Evolutionary conservation across 2,888 invertebrate genomes (phyloP), one percentile per base, ranked within the genome.

Genomic region (Cylindroiulus punctatus): DNA sequence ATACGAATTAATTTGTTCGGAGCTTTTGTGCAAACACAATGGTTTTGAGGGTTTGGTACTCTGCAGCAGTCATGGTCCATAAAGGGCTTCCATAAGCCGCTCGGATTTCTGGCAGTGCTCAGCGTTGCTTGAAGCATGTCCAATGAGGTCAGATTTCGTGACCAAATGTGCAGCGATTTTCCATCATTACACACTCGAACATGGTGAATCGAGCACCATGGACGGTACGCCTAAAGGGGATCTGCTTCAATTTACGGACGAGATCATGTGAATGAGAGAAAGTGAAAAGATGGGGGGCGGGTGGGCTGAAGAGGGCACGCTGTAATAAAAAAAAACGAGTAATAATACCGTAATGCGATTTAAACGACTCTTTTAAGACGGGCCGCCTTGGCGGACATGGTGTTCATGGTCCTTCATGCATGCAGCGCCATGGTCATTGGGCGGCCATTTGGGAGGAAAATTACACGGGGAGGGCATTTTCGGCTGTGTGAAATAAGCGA

Each of bases 241-340:
- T 26, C n/a, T 26, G 65, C 26, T 65, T 26, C 26, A 26, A 65
- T 26, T 65, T 26, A 26, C 26, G 26, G 65, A 65, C 26, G 22
- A 65, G 65, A 65, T 65, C 26, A 26, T 26, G 65, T 65, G 65
- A 65, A 65, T 65, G 65, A n/a, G 65, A 65, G 65, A 65, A 65
- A 65, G 65, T 65, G 65, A 65, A 65, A 65, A 65, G 65, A 65
- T 65, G 26, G 19, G 40, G 40, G 40, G 40, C 40, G 40, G 40
- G 40, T 40, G 40, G 40, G 40, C 26, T 17, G 47, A 47, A 47
- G 12, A 47, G 44, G 17, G 47, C 17, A 47, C 19, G 47, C 47
- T 10, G 4, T 44, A 44, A 47, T 40, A 40, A 47, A 40, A 40
- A 40, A 40, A 40, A 65, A n/a, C 65, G 10, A 8, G 65, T 65